phyloP scores from a whole-genome alignment of 92 coral and sea anemone genomes.

The Porites lobata region DNA sequence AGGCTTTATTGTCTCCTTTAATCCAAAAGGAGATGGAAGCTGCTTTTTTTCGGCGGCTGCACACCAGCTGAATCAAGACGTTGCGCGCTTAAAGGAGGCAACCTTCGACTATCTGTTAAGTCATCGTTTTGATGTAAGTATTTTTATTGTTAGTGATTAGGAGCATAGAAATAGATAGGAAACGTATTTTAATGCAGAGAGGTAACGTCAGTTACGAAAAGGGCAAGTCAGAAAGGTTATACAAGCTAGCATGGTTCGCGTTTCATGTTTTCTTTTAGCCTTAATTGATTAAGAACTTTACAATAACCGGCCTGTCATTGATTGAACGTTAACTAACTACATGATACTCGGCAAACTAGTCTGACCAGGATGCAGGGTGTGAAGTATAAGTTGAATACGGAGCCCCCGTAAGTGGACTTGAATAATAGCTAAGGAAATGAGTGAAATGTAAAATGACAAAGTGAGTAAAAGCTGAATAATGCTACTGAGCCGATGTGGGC shows the following conservation, averaged over 20 bases:
- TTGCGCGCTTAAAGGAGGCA: slow-evolving; percentile 13
- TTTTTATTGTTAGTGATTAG: not conserved
- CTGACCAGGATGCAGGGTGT: slow-evolving; percentile 27
- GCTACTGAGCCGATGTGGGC: slow-evolving; percentile 11
- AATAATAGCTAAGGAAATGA: slow-evolving; percentile 1
- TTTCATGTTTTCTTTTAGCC: slow-evolving; percentile 2
- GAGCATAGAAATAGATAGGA: not conserved
- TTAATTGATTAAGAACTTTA: not conserved
- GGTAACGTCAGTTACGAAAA: slow-evolving; percentile 26
- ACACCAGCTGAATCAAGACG: slow-evolving; percentile 37
- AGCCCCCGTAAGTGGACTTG: slow-evolving; percentile 18
- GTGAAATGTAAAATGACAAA: slow-evolving; percentile 6
- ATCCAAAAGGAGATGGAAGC: slow-evolving; percentile 60
- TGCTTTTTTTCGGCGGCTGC: slow-evolving; percentile 58
- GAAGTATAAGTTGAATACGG: slow-evolving; percentile 16
- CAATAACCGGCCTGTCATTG: slow-evolving; percentile 6
- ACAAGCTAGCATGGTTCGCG: slow-evolving; percentile 17
- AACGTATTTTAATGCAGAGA: slow-evolving; percentile 5
- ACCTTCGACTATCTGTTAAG: slow-evolving; percentile 43
- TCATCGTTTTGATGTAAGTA: slow-evolving; percentile 61
- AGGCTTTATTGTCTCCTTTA: slow-evolving; percentile 49
- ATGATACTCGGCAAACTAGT: slow-evolving; percentile 25
- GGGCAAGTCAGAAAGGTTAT: slow-evolving; percentile 23
- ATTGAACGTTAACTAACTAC: slow-evolving; percentile 31
- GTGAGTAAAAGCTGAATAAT: slow-evolving; percentile 19